Evolutionary conservation across 2,797 vertebrate species (phyloP).

Genomic region (Catostomus latipinnis): DNA sequence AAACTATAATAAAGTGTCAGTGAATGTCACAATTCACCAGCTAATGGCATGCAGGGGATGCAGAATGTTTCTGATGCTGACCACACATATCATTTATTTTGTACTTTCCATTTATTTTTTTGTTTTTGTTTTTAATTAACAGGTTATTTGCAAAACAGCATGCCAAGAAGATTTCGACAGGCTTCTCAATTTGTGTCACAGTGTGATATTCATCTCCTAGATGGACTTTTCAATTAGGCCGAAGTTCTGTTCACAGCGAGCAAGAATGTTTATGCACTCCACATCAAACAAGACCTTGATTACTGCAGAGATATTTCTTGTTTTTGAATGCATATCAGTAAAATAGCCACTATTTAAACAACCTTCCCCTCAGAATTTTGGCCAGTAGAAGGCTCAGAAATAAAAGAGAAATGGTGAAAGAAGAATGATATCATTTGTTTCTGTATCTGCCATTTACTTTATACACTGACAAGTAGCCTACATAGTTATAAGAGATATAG

Average conservation of each 20-base stretch:
- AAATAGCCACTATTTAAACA: background rate
- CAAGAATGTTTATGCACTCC: constrained; percentile 34
- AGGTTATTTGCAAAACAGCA: constrained; percentile 45
- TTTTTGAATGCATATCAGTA: background rate
- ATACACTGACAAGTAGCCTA: constrained; percentile 25
- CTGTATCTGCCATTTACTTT: constrained; percentile 23
- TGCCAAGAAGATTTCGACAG: constrained; percentile 3
- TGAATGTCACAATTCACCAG: too few species aligned
- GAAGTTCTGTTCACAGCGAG: constrained; percentile 32
- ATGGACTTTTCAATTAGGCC: constrained; percentile 56
- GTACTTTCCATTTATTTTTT: background rate
- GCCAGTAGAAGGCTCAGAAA: background rate
- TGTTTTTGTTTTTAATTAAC: constrained; percentile 1
- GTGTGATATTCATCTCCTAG: constrained; percentile 47
- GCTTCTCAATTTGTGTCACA: constrained; percentile 55
- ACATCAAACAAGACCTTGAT: constrained; percentile 13
- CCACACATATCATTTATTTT: constrained; percentile 21
- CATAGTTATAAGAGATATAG: background rate
- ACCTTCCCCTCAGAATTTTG: background rate
- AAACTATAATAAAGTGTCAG: too few species aligned
- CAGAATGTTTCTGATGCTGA: background rate
- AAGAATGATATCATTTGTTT: constrained; percentile 1
- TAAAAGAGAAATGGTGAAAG: constrained; percentile 11
- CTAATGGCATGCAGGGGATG: too few species aligned
- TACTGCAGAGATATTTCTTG: constrained; percentile 8